These are phyloP conservation scores for Percopsis transmontana DNA, from an alignment of 2,113 vertebrate genomes.

Conservation along the genomic window DNA sequence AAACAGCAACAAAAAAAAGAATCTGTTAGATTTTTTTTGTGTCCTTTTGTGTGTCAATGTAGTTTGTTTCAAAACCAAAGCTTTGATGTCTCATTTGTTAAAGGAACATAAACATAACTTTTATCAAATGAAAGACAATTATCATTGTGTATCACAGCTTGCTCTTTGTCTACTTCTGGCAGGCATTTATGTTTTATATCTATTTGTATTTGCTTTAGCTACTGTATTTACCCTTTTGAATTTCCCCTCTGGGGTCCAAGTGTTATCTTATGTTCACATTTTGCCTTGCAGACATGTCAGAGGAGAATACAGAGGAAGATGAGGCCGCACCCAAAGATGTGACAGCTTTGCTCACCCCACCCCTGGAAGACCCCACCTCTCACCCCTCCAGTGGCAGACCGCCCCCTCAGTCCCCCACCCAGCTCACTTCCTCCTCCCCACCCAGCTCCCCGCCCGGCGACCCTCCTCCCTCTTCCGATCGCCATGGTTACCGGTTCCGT, in stretches of 20 bases:
- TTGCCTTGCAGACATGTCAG: conserved; percentile 48
- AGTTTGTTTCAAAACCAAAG: neutral
- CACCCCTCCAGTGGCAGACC: conserved; percentile 87
- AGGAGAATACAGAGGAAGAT: conserved; percentile 58
- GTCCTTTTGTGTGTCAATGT: neutral
- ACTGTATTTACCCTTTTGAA: too few species aligned
- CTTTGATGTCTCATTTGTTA: neutral
- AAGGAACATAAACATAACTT: neutral
- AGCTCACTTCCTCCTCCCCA: conserved; percentile 61
- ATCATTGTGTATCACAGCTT: neutral
- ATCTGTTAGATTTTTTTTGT: too few species aligned
- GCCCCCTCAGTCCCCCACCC: conserved; percentile 74
- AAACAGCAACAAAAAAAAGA: neutral
- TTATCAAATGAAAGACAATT: too few species aligned
- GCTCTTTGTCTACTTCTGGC: neutral
- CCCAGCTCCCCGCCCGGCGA: conserved; percentile 82
- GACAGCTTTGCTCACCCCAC: conserved; percentile 73
- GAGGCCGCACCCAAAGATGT: conserved; percentile 74
- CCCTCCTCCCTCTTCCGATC: conserved; percentile 90
- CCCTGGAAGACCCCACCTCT: conserved; percentile 65
- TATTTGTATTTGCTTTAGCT: too few species aligned
- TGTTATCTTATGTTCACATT: too few species aligned
- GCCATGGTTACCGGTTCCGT: conserved; percentile 97
- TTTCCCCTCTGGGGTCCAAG: too few species aligned
- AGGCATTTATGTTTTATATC: too few species aligned